Evolutionary conservation across 1,140 invertebrate species (phyloP).

Genomic region (Diuraphis noxia): DNA sequence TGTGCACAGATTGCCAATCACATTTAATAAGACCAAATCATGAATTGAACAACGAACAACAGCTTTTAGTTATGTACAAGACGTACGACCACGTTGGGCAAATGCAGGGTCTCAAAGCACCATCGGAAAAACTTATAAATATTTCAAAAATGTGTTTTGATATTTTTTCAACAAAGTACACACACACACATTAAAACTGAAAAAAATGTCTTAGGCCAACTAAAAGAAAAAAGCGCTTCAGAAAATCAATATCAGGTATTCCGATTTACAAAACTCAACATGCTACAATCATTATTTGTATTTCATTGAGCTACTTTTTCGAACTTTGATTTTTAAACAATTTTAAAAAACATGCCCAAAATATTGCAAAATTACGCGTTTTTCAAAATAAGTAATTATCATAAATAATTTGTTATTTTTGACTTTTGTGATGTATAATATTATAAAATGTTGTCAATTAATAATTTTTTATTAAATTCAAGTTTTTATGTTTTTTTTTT

Average conservation of each 20-base stretch:
- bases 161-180: not conserved
- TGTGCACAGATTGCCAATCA: not conserved
- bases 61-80: not conserved
- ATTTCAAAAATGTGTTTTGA: not conserved
- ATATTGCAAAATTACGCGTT: not conserved
- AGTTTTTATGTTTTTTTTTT: no score
- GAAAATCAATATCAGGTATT: not conserved
- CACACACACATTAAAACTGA: not conserved
- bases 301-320: not conserved
- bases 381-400: not conserved
- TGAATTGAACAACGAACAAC: not conserved
- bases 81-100: not conserved
- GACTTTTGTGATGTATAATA: no score
- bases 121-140: not conserved
- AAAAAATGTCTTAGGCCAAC: not conserved
- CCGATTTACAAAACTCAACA: not conserved
- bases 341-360: not conserved
- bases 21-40: not conserved
- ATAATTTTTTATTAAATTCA: no score
- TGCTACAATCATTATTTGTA: constrained; percentile 1
- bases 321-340: not conserved
- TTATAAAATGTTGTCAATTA: no score
- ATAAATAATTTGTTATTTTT: no score
- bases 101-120: not conserved
- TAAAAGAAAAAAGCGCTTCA: not conserved